A percentile compares a stretch with the other conserved stretches of the same genome.
Conservation (phyloP, 2,888 invertebrate species). For the Chrysolina americana region DNA sequence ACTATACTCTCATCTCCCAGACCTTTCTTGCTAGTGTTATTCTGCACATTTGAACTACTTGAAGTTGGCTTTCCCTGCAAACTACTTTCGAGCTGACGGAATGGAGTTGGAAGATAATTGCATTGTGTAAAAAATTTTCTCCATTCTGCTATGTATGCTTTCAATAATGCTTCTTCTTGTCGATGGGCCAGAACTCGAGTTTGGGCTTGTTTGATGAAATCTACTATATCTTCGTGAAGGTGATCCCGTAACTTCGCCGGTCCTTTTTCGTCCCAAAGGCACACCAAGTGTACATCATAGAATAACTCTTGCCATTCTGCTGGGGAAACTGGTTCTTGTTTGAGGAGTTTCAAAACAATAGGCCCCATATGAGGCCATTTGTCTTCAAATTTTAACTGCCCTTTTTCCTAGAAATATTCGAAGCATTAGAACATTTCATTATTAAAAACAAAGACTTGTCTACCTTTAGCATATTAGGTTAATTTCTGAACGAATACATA, state of each 20-base stretch:
- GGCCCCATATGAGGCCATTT: slow-evolving; percentile 98
- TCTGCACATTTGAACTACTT: slow-evolving; percentile 60
- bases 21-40: slow-evolving; percentile 70
- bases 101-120: slow-evolving; percentile 96
- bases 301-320: slow-evolving; percentile 98
- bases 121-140: slow-evolving; percentile 98
- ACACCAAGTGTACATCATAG: slow-evolving; percentile 95
- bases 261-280: slow-evolving; percentile 97
- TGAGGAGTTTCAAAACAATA: slow-evolving; percentile 92
- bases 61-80: slow-evolving; percentile 78
- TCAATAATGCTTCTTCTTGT: slow-evolving; percentile 95
- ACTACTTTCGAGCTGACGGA: slow-evolving; percentile 90
- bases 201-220: slow-evolving; percentile 95
- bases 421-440: slow-evolving; percentile 7
- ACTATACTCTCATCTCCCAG: slow-evolving; percentile 91
- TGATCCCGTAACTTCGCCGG: slow-evolving; percentile 90
- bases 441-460: slow-evolving; percentile 37
- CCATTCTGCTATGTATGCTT: slow-evolving; percentile 99
- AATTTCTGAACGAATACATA: slow-evolving; percentile 33
- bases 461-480: slow-evolving; percentile 61
- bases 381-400: slow-evolving; percentile 91
- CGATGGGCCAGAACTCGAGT: slow-evolving; percentile 90
- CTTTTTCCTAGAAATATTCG: slow-evolving; percentile 76
- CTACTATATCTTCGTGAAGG: slow-evolving; percentile 91
- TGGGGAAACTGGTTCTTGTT: slow-evolving; percentile 94